A percentile compares a stretch with the other conserved stretches of the same genome.
These are phyloP conservation scores for Epizoanthus ramosus DNA, from an alignment of 92 coral and sea anemone genomes.

Conservation along the genomic window DNA sequence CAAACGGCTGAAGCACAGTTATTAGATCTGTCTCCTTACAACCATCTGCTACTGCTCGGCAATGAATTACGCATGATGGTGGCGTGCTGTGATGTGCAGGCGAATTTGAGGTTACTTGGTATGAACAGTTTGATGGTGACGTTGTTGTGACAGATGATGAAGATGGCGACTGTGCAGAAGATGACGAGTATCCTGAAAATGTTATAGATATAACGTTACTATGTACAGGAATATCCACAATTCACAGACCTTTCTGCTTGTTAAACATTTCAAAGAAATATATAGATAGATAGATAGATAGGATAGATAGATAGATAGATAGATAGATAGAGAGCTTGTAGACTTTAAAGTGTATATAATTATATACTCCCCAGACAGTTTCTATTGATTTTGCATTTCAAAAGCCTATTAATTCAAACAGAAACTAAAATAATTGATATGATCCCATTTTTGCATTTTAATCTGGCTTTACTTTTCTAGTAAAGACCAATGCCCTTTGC, in stretches of 20 bases:
- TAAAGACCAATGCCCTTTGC: no score
- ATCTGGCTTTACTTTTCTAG: no score
- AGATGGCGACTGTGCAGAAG: slow-evolving; percentile 61
- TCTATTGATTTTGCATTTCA: no score
- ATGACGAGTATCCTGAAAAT: slow-evolving; percentile 58
- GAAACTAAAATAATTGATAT: no score
- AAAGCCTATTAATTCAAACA: no score
- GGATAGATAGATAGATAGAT: no score
- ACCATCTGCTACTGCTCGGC: slow-evolving; percentile 99
- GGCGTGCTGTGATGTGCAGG: slow-evolving; percentile 97
- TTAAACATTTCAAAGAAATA: no score
- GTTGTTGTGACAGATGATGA: slow-evolving; percentile 66
- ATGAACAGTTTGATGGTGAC: slow-evolving; percentile 68
- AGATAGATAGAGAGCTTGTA: no score
- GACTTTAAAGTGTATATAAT: no score
- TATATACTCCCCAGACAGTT: no score
- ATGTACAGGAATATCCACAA: background rate
- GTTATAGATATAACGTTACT: background rate
- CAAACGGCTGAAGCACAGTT: slow-evolving; percentile 96
- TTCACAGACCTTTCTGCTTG: background rate
- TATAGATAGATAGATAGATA: no score
- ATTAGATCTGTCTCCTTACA: slow-evolving; percentile 98
- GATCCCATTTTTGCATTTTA: no score
- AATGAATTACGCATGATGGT: slow-evolving; percentile 96
- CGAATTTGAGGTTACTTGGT: slow-evolving; percentile 65